These are phyloP conservation scores for Chironomus tentans DNA, from an alignment of 2,888 invertebrate genomes.

Conservation along the genomic window DNA sequence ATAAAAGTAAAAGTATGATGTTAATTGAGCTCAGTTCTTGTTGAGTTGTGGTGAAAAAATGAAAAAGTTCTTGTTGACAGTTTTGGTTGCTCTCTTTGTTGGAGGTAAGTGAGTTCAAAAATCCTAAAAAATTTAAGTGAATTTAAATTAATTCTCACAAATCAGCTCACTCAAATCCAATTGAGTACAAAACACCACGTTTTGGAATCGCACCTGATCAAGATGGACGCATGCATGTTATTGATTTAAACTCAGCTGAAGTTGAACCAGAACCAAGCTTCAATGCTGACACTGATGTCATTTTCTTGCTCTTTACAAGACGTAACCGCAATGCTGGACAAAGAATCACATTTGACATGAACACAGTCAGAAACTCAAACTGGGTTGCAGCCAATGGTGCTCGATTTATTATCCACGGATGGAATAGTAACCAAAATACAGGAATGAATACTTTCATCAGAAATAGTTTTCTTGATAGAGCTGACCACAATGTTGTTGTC, in stretches of 20 bases:
- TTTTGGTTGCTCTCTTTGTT: too few relatives aligned
- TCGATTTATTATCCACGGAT: conserved; percentile 46
- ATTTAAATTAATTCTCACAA: too few relatives aligned
- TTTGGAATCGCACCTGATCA: neutral
- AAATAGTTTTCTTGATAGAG: conserved; percentile 46
- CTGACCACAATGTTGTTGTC: conserved; percentile 43
- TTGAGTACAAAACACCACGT: too few relatives aligned
- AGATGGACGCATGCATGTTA: conserved; percentile 2
- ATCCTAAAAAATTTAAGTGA: too few relatives aligned
- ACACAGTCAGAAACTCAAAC: neutral
- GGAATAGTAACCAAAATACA: conserved; percentile 49
- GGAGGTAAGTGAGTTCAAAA: too few relatives aligned
- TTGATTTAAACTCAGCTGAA: conserved; percentile 1
- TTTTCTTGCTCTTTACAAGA: conserved; percentile 41
- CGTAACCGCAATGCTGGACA: conserved; percentile 29
- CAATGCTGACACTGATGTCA: conserved; percentile 34
- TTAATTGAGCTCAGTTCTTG: too few relatives aligned
- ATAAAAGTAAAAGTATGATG: too few relatives aligned
- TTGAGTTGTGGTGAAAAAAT: too few relatives aligned
- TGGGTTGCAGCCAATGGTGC: neutral
- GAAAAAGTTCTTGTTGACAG: too few relatives aligned
- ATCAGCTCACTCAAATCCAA: too few relatives aligned
- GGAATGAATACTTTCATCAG: conserved; percentile 34
- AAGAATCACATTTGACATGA: conserved; percentile 27
- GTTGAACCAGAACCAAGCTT: conserved; percentile 20